These are phyloP conservation scores for Megathymus violae DNA, from an alignment of 1,140 invertebrate genomes.

Conservation along the genomic window DNA sequence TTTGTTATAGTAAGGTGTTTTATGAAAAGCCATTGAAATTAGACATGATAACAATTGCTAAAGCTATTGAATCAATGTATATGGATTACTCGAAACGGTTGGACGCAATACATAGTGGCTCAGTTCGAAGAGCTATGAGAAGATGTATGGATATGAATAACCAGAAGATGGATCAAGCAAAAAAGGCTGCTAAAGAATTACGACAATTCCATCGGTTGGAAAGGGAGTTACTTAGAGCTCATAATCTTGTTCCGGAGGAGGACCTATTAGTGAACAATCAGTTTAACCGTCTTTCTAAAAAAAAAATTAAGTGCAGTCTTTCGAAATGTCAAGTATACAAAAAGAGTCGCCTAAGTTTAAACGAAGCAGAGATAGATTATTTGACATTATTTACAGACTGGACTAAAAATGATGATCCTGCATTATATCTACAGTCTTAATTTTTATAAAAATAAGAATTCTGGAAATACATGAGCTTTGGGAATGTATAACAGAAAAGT, in stretches of 20 bases:
- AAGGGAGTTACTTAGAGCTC: slow-evolving; percentile 51
- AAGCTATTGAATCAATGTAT: slow-evolving; percentile 62
- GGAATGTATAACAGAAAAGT: slow-evolving; percentile 69
- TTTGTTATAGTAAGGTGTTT: slow-evolving; percentile 65
- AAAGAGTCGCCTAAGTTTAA: slow-evolving; percentile 37
- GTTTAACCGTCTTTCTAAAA: slow-evolving; percentile 16
- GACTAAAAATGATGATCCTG: slow-evolving; percentile 60
- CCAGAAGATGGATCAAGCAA: slow-evolving; percentile 51
- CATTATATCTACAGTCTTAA: slow-evolving; percentile 49
- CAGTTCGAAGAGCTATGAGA: slow-evolving; percentile 50
- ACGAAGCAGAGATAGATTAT: slow-evolving; percentile 61
- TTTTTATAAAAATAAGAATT: neutral
- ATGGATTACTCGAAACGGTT: slow-evolving; percentile 61
- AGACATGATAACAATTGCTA: slow-evolving; percentile 54
- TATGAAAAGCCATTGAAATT: slow-evolving; percentile 62
- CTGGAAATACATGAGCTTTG: slow-evolving; percentile 47
- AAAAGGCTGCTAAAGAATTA: slow-evolving; percentile 59
- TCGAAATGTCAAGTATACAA: slow-evolving; percentile 3
- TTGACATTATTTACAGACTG: slow-evolving; percentile 70
- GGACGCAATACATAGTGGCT: slow-evolving; percentile 53
- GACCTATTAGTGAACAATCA: slow-evolving; percentile 5
- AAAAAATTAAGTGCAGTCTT: slow-evolving; percentile 2
- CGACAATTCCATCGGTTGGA: slow-evolving; percentile 58
- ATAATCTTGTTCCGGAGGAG: slow-evolving; percentile 39
- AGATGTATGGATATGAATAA: slow-evolving; percentile 53